A percentile compares a stretch with the other conserved stretches of the same genome.
Conservation (phyloP, 2,113 vertebrate genomes). For the Regulus satrapa region DNA sequence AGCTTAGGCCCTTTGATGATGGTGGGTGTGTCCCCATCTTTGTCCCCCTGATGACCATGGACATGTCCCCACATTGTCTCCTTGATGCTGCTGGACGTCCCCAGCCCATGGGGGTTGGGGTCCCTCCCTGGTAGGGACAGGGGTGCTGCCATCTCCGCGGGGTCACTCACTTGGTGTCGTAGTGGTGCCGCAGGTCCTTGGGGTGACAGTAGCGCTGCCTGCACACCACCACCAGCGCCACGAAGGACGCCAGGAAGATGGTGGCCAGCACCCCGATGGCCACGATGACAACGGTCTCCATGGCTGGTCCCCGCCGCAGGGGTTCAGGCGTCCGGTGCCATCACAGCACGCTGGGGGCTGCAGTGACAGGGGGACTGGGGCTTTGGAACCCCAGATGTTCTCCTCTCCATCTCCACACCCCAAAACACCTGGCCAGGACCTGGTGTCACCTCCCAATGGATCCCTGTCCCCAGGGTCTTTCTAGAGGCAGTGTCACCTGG, state of each 20-base stretch:
- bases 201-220: constrained; percentile 91
- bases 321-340: background rate
- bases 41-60: background rate
- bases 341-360: background rate
- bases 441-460: background rate
- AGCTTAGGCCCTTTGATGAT: background rate
- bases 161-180: constrained; percentile 87
- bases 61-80: background rate
- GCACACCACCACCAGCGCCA: constrained; percentile 91
- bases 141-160: accelerated
- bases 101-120: background rate
- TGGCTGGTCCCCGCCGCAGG: constrained; percentile 16
- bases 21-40: background rate
- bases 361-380: accelerated
- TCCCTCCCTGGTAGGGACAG: background rate
- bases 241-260: constrained; percentile 93
- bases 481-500: background rate
- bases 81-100: no score
- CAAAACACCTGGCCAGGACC: accelerated
- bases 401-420: background rate
- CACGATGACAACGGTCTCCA: constrained; percentile 97
- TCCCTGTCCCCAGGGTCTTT: background rate
- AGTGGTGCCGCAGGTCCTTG: constrained; percentile 82
- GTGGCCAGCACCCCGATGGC: constrained; percentile 93
- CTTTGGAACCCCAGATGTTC: background rate